phyloP scores from a whole-genome alignment of 1,140 invertebrate species.

The Diabrotica virgifera region DNA sequence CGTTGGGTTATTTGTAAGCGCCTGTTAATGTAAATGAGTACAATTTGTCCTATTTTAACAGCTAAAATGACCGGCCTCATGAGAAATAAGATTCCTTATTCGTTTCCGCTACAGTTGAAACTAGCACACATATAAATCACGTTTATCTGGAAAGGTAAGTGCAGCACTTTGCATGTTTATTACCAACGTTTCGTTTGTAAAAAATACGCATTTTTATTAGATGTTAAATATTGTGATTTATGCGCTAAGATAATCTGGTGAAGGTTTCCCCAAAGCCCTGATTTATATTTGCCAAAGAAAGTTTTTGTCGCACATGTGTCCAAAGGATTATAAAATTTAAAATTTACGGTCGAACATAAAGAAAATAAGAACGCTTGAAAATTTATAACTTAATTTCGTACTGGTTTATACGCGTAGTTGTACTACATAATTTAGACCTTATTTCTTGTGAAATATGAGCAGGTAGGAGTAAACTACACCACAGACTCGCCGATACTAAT shows the following conservation, averaged over 20 bases:
- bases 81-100: conserved; percentile 10
- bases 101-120: conserved; percentile 17
- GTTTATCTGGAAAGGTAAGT: conserved; percentile 22
- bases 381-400: no score
- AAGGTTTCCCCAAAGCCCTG: not conserved
- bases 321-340: conserved; percentile 1
- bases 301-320: not conserved
- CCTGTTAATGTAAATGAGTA: not conserved
- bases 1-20: no score
- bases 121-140: conserved; percentile 25
- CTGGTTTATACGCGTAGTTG: no score
- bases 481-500: no score
- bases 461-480: no score
- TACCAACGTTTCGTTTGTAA: conserved; percentile 10
- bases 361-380: no score
- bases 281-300: not conserved
- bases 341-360: not conserved
- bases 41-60: not conserved
- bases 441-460: no score
- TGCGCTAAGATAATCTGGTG: not conserved
- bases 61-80: not conserved
- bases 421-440: no score
- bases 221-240: conserved; percentile 7
- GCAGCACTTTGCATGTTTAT: conserved; percentile 20
- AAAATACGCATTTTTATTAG: conserved; percentile 21